phyloP scores from a whole-genome alignment of 2,888 invertebrate genomes.

The Drosophila tripunctata region DNA sequence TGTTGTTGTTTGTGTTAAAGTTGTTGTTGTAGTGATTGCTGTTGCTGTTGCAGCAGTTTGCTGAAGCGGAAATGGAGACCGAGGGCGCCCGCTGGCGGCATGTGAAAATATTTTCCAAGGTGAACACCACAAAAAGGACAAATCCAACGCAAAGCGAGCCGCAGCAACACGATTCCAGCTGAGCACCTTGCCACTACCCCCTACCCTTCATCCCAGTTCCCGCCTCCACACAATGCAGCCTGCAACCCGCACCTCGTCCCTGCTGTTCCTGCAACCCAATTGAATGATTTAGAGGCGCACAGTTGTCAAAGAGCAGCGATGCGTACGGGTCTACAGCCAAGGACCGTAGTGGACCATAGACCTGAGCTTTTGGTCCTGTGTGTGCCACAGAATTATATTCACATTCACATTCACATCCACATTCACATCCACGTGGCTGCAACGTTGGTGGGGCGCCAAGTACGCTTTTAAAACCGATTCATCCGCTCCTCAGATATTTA shows the following conservation, averaged over 20 bases:
- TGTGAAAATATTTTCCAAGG: slow-evolving; percentile 78
- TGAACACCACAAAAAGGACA: slow-evolving; percentile 71
- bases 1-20: slow-evolving; percentile 34
- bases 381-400: background rate
- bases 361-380: slow-evolving; percentile 39
- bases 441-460: slow-evolving; percentile 66
- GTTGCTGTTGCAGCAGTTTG: slow-evolving; percentile 53
- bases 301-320: slow-evolving; percentile 78
- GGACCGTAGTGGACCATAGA: slow-evolving; percentile 10
- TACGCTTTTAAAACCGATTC: slow-evolving; percentile 77
- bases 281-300: slow-evolving; percentile 76
- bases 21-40: slow-evolving; percentile 21
- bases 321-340: slow-evolving; percentile 62
- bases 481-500: slow-evolving; percentile 67
- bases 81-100: slow-evolving; percentile 54
- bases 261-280: slow-evolving; percentile 47
- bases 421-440: slow-evolving; percentile 27
- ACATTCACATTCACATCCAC: slow-evolving; percentile 10
- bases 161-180: slow-evolving; percentile 61
- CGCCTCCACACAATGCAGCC: background rate
- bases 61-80: slow-evolving; percentile 67
- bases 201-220: too few species aligned
- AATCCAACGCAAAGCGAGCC: slow-evolving; percentile 38
- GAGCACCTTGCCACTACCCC: slow-evolving; percentile 33
- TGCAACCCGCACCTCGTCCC: background rate